Evolutionary conservation across 2,888 invertebrate species (phyloP).

Genomic region (Volucella zonaria): DNA sequence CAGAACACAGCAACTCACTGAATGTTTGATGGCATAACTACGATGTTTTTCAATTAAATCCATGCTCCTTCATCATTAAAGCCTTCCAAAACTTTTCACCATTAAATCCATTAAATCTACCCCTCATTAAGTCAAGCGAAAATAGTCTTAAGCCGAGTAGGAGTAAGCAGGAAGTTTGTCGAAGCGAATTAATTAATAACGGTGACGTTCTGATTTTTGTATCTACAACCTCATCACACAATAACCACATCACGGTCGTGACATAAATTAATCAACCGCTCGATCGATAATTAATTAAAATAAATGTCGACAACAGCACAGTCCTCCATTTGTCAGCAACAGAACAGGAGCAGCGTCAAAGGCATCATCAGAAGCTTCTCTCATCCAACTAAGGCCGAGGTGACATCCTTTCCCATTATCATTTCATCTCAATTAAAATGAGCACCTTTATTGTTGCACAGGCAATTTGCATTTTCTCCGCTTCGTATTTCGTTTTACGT

Average conservation of each 20-base stretch:
- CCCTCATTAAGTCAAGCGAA: too few relatives aligned
- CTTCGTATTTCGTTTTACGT: slow-evolving; percentile 30
- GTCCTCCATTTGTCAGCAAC: slow-evolving; percentile 40
- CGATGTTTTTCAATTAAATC: too few relatives aligned
- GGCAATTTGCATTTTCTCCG: slow-evolving; percentile 48
- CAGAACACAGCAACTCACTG: too few relatives aligned
- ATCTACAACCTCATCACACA: slow-evolving; percentile 49
- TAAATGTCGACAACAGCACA: slow-evolving; percentile 54
- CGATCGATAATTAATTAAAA: slow-evolving; percentile 72
- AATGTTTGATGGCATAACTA: too few relatives aligned
- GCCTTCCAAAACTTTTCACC: too few relatives aligned
- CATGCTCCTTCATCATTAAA: too few relatives aligned
- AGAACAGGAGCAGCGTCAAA: slow-evolving; percentile 1
- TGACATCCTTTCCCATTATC: slow-evolving; percentile 57
- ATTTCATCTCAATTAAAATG: slow-evolving; percentile 63
- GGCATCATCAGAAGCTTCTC: neutral
- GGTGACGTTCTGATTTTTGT: slow-evolving; percentile 19
- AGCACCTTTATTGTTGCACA: slow-evolving; percentile 49
- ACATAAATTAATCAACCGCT: slow-evolving; percentile 63
- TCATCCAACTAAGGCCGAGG: neutral
- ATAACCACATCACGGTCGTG: slow-evolving; percentile 54
- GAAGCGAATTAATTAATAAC: slow-evolving; percentile 45
- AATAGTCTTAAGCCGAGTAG: too few relatives aligned
- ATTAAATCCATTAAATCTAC: too few relatives aligned
- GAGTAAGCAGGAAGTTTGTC: too few relatives aligned